Base-by-base conservation (phyloP, 1,140 invertebrate genomes). In the Pseudomyrmex gracilis region DNA sequence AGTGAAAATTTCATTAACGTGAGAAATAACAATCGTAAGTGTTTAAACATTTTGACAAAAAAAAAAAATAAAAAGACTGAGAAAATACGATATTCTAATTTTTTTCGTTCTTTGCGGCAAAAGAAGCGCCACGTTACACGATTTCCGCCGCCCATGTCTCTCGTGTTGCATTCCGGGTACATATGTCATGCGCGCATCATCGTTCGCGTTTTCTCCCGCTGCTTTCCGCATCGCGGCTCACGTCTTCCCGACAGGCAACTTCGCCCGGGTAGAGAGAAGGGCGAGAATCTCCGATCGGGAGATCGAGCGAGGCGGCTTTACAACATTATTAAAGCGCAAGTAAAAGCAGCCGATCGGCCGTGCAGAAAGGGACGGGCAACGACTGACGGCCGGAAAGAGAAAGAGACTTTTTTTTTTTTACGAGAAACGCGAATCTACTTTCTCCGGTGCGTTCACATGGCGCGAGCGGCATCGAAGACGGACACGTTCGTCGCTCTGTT, bases 371-470 rank as follows among this genome's bases (percentile, higher is more conserved):
- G 22, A 57, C 60, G 60, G 22, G 60, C n/a, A 53, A 45, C 13
- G 15, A 53, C 24, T 15, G n/a, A 61, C 60, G 22, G 73, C 3
- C 22, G 60, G 64, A 82, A 66, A 80, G 78, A 87, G 74, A 85
- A 78, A 73, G 58, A 51, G 7, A 68, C 3, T 15, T 67, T 70
- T 55, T 83, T 45, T 87, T 82, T 80, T 70, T 49, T 34, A 34
- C 47, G 51, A 47, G 66, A 57, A 34, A 15, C 67, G 83, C 73
- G 67, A 87, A 82, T 89, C 78, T 83, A 83, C 86, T 89, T 89
- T 89, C 87, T 85, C 86, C 73, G 82, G 51, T 22, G 8, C n/a
- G n/a, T 68, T 17, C 67, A n/a, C 47, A 47, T 22, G 83, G 67
- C 24, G 67, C 24, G 15, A 68, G 71, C 53, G 53, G 12, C 49